Percentiles rank a stretch among this genome's conserved stretches.
These are phyloP conservation scores for Oncorhynchus nerka DNA, from an alignment of 2,113 vertebrate genomes.

Conservation along the genomic window DNA sequence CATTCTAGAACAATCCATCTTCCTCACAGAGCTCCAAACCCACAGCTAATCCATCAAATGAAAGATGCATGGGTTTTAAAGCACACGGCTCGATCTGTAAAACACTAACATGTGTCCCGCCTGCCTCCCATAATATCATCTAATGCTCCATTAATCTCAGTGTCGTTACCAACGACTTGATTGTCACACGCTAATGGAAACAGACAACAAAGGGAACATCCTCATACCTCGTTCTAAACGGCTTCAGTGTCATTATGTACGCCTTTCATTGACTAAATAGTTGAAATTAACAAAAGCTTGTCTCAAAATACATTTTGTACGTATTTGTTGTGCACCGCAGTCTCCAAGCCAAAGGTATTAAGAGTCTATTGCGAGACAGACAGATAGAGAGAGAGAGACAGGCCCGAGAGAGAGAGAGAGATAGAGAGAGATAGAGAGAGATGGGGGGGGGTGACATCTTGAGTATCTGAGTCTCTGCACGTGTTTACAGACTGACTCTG, in stretches of 20 bases:
- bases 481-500: constrained; percentile 31
- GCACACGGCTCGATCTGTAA: constrained; percentile 54
- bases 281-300: constrained; percentile 19
- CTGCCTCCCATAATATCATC: constrained; percentile 61
- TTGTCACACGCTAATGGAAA: constrained; percentile 53
- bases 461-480: constrained; percentile 19
- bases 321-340: background rate
- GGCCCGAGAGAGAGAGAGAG: constrained; percentile 3
- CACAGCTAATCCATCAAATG: constrained; percentile 57
- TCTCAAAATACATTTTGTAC: background rate
- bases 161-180: constrained; percentile 49
- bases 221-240: constrained; percentile 17
- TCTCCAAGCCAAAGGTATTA: constrained; percentile 8
- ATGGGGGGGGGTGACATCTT: background rate
- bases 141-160: constrained; percentile 57
- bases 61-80: constrained; percentile 65
- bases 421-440: background rate
- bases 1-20: constrained; percentile 37
- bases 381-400: constrained; percentile 5
- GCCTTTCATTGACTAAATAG: constrained; percentile 9
- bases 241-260: constrained; percentile 14
- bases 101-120: constrained; percentile 69
- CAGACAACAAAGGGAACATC: constrained; percentile 42
- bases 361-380: constrained; percentile 6
- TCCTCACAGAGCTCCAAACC: constrained; percentile 35